Percentiles rank a stretch among this genome's conserved stretches.
These are phyloP conservation scores for Amia ocellicauda DNA, from an alignment of 2,113 vertebrate species.

Conservation along the genomic window DNA sequence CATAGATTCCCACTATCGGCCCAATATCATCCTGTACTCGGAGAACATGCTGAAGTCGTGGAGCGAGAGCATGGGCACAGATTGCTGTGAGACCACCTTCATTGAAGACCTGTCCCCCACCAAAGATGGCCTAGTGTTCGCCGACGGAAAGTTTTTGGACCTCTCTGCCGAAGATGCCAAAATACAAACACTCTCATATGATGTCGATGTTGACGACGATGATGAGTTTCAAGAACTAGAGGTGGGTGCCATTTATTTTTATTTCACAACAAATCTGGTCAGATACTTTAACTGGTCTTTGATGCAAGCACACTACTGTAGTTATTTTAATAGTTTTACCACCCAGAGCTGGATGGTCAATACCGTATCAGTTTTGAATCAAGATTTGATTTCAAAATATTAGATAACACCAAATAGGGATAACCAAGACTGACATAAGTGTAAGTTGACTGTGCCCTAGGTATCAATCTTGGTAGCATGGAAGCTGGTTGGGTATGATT, in stretches of 20 bases:
- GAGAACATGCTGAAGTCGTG: constrained; percentile 74
- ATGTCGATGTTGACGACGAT: constrained; percentile 83
- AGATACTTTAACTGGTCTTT: not conserved
- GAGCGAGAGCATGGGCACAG: constrained; percentile 66
- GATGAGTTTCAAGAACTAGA: constrained; percentile 91
- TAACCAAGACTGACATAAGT: too few relatives aligned
- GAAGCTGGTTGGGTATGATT: too few relatives aligned
- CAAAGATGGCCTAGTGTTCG: constrained; percentile 75
- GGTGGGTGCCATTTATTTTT: constrained; percentile 59
- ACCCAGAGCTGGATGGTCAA: too few relatives aligned
- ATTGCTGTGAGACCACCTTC: constrained; percentile 93
- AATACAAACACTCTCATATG: constrained; percentile 86
- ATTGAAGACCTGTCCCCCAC: constrained; percentile 74
- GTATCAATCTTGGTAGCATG: too few relatives aligned
- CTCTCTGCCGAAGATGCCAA: constrained; percentile 76
- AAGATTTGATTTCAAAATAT: too few relatives aligned
- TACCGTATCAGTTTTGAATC: too few relatives aligned
- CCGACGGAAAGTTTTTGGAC: constrained; percentile 77
- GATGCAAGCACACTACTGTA: too few relatives aligned
- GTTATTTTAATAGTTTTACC: too few relatives aligned
- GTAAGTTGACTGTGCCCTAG: too few relatives aligned
- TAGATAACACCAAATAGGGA: too few relatives aligned
- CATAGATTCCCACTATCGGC: constrained; percentile 67
- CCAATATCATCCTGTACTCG: constrained; percentile 81
- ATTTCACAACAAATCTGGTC: too few relatives aligned